These are phyloP conservation scores for Eueremaeus valkanovi DNA, from an alignment of 2,888 invertebrate genomes.

Conservation along the genomic window DNA sequence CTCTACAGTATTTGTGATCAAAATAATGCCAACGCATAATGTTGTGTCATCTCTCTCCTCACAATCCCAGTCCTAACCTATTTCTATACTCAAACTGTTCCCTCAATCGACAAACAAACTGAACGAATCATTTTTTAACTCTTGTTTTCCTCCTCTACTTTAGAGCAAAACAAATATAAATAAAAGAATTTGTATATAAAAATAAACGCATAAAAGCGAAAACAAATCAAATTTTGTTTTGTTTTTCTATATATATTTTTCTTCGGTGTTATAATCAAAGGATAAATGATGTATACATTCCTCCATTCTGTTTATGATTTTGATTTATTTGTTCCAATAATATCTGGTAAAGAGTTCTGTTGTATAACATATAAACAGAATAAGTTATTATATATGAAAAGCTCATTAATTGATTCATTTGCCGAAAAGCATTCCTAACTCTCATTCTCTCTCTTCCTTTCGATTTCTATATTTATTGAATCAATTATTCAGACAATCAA, in stretches of 20 bases:
- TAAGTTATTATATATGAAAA: too few species aligned
- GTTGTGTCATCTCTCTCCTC: background rate
- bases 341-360: too few species aligned
- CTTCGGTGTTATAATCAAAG: background rate
- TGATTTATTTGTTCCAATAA: too few species aligned
- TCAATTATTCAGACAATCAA: too few species aligned
- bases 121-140: background rate
- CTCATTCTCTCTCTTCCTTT: too few species aligned
- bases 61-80: background rate
- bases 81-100: background rate
- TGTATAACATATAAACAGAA: too few species aligned
- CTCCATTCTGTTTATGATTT: too few species aligned
- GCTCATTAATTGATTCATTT: too few species aligned
- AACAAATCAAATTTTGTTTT: background rate
- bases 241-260: background rate
- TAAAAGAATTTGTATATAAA: background rate
- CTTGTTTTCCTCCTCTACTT: background rate
- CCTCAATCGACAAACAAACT: background rate
- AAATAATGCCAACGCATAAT: conserved; percentile 7
- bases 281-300: too few species aligned
- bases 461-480: too few species aligned
- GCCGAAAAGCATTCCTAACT: too few species aligned
- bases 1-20: background rate
- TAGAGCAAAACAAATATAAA: background rate
- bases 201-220: background rate